Evolutionary conservation across 2,888 invertebrate genomes (phyloP), one percentile per base, ranked within the genome.

Genomic region (Ptycholaimellus sp.): DNA sequence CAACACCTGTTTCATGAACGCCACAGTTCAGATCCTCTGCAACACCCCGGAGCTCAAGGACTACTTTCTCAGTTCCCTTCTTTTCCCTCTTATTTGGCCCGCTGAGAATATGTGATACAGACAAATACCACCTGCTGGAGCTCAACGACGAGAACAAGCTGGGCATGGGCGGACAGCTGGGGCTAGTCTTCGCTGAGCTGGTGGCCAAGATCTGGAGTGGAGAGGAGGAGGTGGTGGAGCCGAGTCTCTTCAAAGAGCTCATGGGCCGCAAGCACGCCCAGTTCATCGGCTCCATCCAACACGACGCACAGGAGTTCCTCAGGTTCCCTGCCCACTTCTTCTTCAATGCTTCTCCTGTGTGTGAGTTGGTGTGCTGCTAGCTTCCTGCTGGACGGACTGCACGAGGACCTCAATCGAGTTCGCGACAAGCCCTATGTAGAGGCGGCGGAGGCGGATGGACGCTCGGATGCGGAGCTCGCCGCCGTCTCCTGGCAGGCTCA

Each of bases 1-100:
- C 25, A 67, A 67, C 49, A 66, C 66, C 5, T 67, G 67, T 47
- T 67, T 65, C 49, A 64, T 67, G 63, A 67, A 67, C 50, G 59
- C 63, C 35, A 62, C 65, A 1, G 49, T 67, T 14, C 64, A 67
- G 49, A 62, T 63, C 46, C 50, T 67, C 33, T 58, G 60, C 34
- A 67, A 67, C 48, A 62, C 62, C 16, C 44, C 57, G 27, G 64
- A 65, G 43, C 58, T 67, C 35, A 52, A 60, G 23, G 61, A 65
- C 41, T 66, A 61, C 47, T 67, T 67, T 47, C 46, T 62, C 17
- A 51, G 62, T 63, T 4, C 6, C n/a, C 14, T 30, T 30, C 14
- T 23, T 18, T n/a, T 30, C 2, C 17, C 17, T 2, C 14, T 17
- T 2, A 11, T 2, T 3, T 4, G 3, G 11, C 13, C 18, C 13